Evolutionary conservation across 2,797 vertebrate species (phyloP), one percentile per base, ranked within the genome.

Genomic region (Gymnodraco acuticeps): DNA sequence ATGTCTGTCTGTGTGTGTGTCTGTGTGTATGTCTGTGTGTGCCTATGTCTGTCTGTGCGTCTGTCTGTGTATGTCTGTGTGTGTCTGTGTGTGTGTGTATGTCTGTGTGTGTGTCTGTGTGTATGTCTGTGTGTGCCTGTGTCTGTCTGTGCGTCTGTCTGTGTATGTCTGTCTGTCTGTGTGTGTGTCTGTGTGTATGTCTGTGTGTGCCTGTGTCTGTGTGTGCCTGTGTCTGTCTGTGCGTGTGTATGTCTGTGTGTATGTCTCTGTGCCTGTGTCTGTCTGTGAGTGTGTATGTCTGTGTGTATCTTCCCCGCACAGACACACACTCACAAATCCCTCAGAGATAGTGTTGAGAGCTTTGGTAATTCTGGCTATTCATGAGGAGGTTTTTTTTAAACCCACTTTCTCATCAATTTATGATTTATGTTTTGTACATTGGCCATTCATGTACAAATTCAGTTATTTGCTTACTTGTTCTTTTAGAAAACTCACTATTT

Each of bases 261-360:
- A 2, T 53, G 65, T 54, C 42, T n/a, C 46, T 47, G 19, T 43
- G 31, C 16, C 4, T 13, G 3, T 27, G 23, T 4, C 3, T 27
- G 23, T 27, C 23, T 27, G 23, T 80, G 53, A 52, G 13, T 14
- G 47, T 33, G 42, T 23, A 19, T 51, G 27, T 80, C 52, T 61
- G 16, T 14, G 47, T 33, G 42, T 23, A 23, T 51, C 6, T 0
- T 43, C 54, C 19, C 19, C 41, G 41, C 43, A 62, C 19, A 14
- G 61, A 59, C 73, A 41, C 42, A 48, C 50, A 47, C 43, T 8
- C 23, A 54, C 33, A 52, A 42, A 72, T 43, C 59, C 64, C 51
- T 45, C 19, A 17, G 48, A 73, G 61, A 64, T 48, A 14, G 41
- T 23, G 27, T 10, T 59, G 33, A 73, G 47, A 70, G 19, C 1